These are phyloP conservation scores for Graptemys geographica DNA, from an alignment of 2,797 vertebrate genomes.

Conservation along the genomic window DNA sequence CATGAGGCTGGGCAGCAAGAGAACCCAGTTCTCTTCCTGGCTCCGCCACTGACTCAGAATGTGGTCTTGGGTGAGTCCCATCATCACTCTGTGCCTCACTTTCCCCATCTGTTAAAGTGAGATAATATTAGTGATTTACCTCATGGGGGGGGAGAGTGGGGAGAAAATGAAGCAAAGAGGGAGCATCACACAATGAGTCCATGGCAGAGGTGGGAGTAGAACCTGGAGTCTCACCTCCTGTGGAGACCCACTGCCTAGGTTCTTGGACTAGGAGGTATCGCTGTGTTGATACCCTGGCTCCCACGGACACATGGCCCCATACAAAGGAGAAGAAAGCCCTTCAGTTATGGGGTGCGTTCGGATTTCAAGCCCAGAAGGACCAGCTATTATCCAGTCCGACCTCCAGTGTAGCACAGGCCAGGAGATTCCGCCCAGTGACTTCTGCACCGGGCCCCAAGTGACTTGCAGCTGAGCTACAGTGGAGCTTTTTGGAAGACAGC, in stretches of 20 bases:
- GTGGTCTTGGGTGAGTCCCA: not conserved
- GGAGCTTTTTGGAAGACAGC: not conserved
- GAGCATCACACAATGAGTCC: not conserved
- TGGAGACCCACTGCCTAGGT: not conserved
- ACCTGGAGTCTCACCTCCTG: not conserved
- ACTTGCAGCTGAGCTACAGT: not conserved
- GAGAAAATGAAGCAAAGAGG: not conserved
- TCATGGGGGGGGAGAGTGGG: not conserved
- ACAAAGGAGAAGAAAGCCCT: not conserved
- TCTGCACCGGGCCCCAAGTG: not conserved
- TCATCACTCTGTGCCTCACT: not conserved
- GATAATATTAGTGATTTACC: not conserved
- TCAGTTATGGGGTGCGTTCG: not conserved
- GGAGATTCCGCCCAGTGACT: not conserved
- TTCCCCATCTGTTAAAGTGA: not conserved
- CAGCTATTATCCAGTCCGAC: not conserved
- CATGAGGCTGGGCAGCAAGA: not conserved
- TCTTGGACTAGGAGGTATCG: not conserved
- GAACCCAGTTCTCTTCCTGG: not conserved
- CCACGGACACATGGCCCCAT: not conserved
- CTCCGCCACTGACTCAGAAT: not conserved
- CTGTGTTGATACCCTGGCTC: not conserved
- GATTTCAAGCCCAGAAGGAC: not conserved
- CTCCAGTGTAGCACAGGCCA: not conserved
- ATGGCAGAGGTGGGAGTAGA: not conserved